Evolutionary conservation across 2,113 vertebrate species (phyloP).

Genomic region (Corythornis vintsioides): DNA sequence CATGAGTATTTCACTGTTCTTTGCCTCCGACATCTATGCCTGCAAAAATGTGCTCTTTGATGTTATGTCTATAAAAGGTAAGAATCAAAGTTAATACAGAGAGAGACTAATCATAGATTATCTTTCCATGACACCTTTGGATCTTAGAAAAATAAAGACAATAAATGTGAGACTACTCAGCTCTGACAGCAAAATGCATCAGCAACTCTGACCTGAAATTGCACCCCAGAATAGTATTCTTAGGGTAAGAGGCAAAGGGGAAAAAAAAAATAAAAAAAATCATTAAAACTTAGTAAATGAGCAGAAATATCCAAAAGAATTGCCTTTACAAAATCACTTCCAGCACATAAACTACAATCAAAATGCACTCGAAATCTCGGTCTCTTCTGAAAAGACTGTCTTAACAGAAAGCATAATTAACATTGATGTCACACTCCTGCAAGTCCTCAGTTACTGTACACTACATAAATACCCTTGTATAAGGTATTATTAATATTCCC

Average conservation of each 20-base stretch:
- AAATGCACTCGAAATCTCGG: background rate
- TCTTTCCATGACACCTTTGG: background rate
- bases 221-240: background rate
- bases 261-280: background rate
- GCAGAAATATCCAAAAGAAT: background rate
- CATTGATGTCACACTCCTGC: constrained; percentile 50
- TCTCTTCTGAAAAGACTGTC: constrained; percentile 6
- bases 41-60: background rate
- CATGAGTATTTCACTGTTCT: background rate
- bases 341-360: background rate
- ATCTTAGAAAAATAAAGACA: constrained; percentile 6
- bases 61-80: background rate
- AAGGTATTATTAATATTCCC: constrained; percentile 30
- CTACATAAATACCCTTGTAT: constrained; percentile 10
- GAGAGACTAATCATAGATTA: background rate
- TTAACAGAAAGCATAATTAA: constrained; percentile 46
- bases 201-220: background rate
- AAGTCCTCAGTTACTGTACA: constrained; percentile 54
- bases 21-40: background rate
- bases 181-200: background rate
- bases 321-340: background rate
- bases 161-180: background rate
- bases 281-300: background rate
- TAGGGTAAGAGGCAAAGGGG: background rate
- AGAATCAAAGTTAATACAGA: constrained; percentile 1